Evolutionary conservation across 2,888 invertebrate genomes (phyloP), one percentile per base, ranked within the genome.

Genomic region (Willowsia nigromaculata): DNA sequence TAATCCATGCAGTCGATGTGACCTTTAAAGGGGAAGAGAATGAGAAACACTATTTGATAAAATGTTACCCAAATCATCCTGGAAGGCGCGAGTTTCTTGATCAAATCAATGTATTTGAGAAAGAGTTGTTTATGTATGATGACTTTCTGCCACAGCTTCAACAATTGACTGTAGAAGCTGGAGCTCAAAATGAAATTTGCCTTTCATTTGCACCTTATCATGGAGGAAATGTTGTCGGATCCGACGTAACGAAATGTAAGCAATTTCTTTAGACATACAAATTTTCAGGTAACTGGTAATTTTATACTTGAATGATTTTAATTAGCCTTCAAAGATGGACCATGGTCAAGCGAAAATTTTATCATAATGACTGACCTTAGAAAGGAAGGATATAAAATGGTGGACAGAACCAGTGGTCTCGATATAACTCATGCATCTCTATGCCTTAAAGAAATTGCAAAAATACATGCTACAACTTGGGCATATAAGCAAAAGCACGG

Each of bases 331-430:
- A 82, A 56, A 25, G 40, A 30, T 18, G 62, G 27, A 11, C 74
- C 59, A 9, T 88, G 87, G 87, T 33, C 74, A 2, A 82, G 56
- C 0, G 87, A 88, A 74, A 88, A 82, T 25, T 88, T 88, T 15
- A 74, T 88, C 22, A 30, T 88, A 6, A 82, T 88, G 87, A 82
- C 87, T 9, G 87, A 88, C 43, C 37, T 88, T 3, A 80, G 87
- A 15, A 88, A 85, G 43, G 76, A 78, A 5, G 92, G 91, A 0
- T 93, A 78, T 76, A 80, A 43, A 56, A 93, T 93, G 93, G 90
- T 83, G 3, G 88, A 92, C 25, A 88, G 91, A 15, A 33, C 25
- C 0, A 7, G 22, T 0, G 92, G 92, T 0, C 68, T 93, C 5
- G 92, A 91, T 68, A 47, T 91, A 11, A 78, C 83, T 6, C 92